phyloP scores from a whole-genome alignment of 2,888 invertebrate genomes.

The Drosophila atripex region DNA sequence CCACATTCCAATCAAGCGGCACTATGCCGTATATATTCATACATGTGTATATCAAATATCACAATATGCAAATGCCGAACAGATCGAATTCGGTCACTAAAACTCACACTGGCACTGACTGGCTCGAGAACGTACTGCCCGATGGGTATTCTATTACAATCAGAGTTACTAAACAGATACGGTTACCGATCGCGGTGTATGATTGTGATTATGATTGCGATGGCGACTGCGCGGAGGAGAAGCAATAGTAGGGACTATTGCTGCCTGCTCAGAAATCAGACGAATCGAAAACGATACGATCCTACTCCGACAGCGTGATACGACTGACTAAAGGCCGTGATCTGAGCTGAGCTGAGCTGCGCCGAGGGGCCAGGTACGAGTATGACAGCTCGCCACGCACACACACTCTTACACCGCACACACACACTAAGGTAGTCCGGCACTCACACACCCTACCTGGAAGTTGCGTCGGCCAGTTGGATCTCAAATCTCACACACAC shows the following conservation, averaged over 20 bases:
- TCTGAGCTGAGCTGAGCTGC: conserved; percentile 26
- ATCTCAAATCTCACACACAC: conserved; percentile 43
- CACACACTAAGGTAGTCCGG: conserved; percentile 6
- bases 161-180: conserved; percentile 16
- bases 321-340: conserved; percentile 81
- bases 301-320: conserved; percentile 83
- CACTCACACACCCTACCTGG: conserved; percentile 9
- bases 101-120: conserved; percentile 32
- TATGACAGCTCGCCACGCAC: conserved; percentile 42
- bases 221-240: conserved; percentile 5
- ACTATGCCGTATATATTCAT: conserved; percentile 27
- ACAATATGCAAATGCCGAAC: conserved; percentile 60
- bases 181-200: conserved; percentile 20
- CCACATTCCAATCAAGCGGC: conserved; percentile 70
- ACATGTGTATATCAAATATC: conserved; percentile 55
- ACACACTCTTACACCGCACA: conserved; percentile 27
- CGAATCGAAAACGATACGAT: conserved; percentile 80
- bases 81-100: conserved; percentile 58
- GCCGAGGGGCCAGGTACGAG: conserved; percentile 33
- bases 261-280: conserved; percentile 46
- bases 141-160: conserved; percentile 30
- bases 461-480: conserved; percentile 65
- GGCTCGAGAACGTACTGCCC: conserved; percentile 18
- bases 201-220: not conserved
- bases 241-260: conserved; percentile 8